These are phyloP conservation scores for Sebastes paucispinis DNA, from an alignment of 2,797 vertebrate species.

Conservation along the genomic window DNA sequence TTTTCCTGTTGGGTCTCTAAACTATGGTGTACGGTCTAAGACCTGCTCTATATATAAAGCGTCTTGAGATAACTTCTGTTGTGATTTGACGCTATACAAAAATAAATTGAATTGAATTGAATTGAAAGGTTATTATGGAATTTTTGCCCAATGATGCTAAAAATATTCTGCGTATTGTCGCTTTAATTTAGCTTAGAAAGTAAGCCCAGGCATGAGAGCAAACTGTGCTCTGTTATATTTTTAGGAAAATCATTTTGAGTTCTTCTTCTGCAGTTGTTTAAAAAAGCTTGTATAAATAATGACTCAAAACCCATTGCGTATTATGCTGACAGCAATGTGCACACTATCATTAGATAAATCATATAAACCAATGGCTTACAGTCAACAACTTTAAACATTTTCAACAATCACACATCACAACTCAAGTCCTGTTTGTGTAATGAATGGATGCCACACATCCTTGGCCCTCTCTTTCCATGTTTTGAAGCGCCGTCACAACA, in stretches of 20 bases:
- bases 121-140: no score
- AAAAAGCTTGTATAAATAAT: slow-evolving; percentile 3
- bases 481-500: slow-evolving; percentile 2
- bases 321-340: background rate
- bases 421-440: slow-evolving; percentile 28
- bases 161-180: no score
- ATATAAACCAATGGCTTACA: background rate
- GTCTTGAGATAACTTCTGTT: no score
- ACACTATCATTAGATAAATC: background rate
- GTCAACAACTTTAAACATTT: slow-evolving; percentile 5
- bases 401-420: slow-evolving; percentile 15
- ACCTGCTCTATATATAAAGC: no score
- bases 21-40: no score
- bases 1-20: no score
- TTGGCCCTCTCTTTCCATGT: background rate
- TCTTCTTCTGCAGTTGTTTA: background rate
- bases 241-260: background rate
- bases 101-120: no score
- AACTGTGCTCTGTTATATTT: background rate
- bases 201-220: background rate
- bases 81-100: no score
- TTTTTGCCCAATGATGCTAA: no score
- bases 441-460: slow-evolving; percentile 31
- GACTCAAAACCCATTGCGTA: background rate
- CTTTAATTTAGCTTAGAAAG: background rate